Percentiles rank a stretch among this genome's conserved stretches.
These are phyloP conservation scores for Melanargia galathea DNA, from an alignment of 2,888 invertebrate species.

Conservation along the genomic window DNA sequence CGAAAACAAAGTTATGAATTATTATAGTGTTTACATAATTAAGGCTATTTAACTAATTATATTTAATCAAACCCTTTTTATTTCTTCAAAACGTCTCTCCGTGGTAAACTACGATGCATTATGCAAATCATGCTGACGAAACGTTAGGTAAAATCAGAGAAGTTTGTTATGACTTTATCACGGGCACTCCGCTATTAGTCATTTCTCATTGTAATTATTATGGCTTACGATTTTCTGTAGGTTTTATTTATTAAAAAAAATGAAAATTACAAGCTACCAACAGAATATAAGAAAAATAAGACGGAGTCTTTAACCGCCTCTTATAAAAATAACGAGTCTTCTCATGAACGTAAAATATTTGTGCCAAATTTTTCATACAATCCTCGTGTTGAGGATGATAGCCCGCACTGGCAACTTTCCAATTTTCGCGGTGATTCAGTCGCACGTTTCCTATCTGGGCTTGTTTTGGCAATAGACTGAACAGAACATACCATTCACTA, in stretches of 20 bases:
- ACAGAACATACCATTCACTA: slow-evolving; percentile 31
- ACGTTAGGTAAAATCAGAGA: background rate
- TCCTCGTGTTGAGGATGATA: slow-evolving; percentile 59
- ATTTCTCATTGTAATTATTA: slow-evolving; percentile 1
- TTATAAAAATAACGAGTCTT: slow-evolving; percentile 60
- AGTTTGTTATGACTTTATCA: background rate
- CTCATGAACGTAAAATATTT: slow-evolving; percentile 62
- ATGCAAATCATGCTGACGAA: slow-evolving; percentile 10
- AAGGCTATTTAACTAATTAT: too few species aligned
- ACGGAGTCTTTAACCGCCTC: slow-evolving; percentile 32
- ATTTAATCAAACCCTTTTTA: background rate
- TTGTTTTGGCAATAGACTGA: slow-evolving; percentile 65
- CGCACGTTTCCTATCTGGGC: slow-evolving; percentile 58
- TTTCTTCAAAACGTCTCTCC: background rate
- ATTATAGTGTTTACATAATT: too few species aligned
- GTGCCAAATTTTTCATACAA: slow-evolving; percentile 71
- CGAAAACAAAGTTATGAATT: too few species aligned
- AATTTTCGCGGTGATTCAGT: slow-evolving; percentile 66
- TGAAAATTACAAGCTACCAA: background rate
- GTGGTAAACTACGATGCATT: background rate
- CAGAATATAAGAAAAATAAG: slow-evolving; percentile 22
- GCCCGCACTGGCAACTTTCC: slow-evolving; percentile 68
- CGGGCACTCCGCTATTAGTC: slow-evolving; percentile 5
- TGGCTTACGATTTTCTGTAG: background rate
- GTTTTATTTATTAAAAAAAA: background rate